These are phyloP conservation scores for Bradynema listronoti DNA, from an alignment of 1,140 invertebrate species.

Conservation along the genomic window DNA sequence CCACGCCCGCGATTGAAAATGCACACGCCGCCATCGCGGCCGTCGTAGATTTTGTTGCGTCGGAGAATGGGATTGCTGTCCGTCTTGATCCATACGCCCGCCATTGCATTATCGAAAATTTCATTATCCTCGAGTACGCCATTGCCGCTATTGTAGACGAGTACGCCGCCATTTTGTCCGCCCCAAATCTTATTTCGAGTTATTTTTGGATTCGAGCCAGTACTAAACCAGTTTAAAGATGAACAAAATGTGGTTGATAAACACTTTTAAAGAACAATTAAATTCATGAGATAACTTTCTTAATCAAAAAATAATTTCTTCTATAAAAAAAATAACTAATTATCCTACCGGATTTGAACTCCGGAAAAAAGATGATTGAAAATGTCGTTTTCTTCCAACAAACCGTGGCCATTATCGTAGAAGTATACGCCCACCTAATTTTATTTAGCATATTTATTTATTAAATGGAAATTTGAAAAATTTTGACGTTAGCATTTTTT, in stretches of 20 bases:
- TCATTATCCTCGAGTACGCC: constrained; percentile 72
- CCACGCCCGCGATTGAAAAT: constrained; percentile 97
- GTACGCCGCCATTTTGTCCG: constrained; percentile 95
- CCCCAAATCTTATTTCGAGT: constrained; percentile 98
- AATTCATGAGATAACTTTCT: too few species aligned
- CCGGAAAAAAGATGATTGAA: constrained; percentile 96
- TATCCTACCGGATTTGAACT: constrained; percentile 76
- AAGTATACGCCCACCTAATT: constrained; percentile 85
- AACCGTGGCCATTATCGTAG: constrained; percentile 94
- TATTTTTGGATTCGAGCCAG: constrained; percentile 94
- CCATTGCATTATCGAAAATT: constrained; percentile 99
- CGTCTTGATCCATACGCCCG: constrained; percentile 98
- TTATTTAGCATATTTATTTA: constrained; percentile 13
- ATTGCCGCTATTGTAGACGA: constrained; percentile 87
- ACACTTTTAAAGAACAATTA: constrained; percentile 1
- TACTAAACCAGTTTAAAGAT: constrained; percentile 64
- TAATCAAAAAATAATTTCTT: too few species aligned
- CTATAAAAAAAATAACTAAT: too few species aligned
- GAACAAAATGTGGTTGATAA: background rate
- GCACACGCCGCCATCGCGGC: constrained; percentile 89
- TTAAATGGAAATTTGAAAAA: constrained; percentile 21
- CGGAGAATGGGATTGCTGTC: constrained; percentile 77
- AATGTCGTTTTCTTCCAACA: constrained; percentile 92
- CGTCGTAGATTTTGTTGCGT: constrained; percentile 96
- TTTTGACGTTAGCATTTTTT: too few species aligned